These are phyloP conservation scores for Procambarus virginalis DNA, from an alignment of 1,140 invertebrate genomes.

Conservation along the genomic window DNA sequence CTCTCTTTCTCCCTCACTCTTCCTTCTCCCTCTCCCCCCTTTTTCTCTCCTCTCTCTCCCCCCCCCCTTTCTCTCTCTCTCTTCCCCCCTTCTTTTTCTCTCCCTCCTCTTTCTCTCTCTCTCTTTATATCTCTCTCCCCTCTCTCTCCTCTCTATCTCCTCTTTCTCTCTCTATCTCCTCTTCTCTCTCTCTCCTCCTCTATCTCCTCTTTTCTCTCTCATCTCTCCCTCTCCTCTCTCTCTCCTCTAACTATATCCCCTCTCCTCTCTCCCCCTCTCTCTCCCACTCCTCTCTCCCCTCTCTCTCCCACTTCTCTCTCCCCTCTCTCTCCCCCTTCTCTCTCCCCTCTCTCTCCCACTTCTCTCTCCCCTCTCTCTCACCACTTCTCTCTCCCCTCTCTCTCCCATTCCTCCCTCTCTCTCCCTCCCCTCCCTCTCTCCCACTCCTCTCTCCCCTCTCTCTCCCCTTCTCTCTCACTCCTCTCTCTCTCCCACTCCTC, in stretches of 20 bases:
- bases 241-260: no score
- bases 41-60: not conserved
- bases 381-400: no score
- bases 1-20: no score
- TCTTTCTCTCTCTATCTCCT: no score
- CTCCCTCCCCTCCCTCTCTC: not conserved
- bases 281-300: not conserved
- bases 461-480: conserved; percentile 14
- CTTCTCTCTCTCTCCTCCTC: not conserved
- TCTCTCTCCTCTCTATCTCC: no score
- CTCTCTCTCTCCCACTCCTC: no score
- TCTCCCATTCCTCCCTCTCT: conserved; percentile 1
- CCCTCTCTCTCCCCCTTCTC: no score
- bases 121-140: no score
- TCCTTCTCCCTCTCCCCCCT: conserved; percentile 7
- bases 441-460: not conserved
- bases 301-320: no score
- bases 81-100: not conserved
- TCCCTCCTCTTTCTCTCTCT: not conserved
- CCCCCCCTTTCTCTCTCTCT: not conserved
- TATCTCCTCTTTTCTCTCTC: not conserved
- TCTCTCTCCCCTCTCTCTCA: no score
- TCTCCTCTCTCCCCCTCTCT: not conserved
- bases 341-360: no score
- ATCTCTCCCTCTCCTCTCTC: no score